These are phyloP conservation scores for Bufo gargarizans DNA, from an alignment of 2,113 vertebrate genomes.

Conservation along the genomic window DNA sequence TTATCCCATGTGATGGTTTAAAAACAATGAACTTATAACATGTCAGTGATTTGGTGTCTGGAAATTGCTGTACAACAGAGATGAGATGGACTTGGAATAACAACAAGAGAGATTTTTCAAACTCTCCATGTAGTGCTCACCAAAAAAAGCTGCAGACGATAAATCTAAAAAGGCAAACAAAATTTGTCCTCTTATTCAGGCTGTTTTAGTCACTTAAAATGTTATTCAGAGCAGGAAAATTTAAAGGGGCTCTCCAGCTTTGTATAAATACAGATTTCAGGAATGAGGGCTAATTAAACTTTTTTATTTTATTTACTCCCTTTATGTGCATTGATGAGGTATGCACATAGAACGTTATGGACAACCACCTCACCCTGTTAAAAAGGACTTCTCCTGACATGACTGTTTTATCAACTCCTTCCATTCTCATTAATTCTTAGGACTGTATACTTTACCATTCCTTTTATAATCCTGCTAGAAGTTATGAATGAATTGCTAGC, in stretches of 20 bases:
- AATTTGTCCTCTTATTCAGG: background rate
- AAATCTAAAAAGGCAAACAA: background rate
- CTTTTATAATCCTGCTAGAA: too few relatives aligned
- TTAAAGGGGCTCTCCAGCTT: background rate
- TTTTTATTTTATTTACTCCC: background rate
- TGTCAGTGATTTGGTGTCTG: slow-evolving; percentile 11
- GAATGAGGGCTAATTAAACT: background rate
- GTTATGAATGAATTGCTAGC: too few relatives aligned
- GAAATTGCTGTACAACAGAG: slow-evolving; percentile 23
- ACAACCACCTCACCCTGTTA: background rate
- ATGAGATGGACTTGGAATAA: slow-evolving; percentile 7
- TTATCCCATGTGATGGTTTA: slow-evolving; percentile 20
- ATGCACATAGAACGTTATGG: background rate
- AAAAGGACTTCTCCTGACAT: too few relatives aligned
- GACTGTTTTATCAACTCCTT: too few relatives aligned
- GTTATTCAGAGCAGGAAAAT: background rate
- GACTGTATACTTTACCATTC: too few relatives aligned
- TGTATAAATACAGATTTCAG: background rate
- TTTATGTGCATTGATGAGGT: background rate
- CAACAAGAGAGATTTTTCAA: slow-evolving; percentile 3
- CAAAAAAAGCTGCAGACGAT: background rate
- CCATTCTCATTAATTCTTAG: too few relatives aligned
- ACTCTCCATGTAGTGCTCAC: background rate
- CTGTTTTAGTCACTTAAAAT: background rate
- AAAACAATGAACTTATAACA: slow-evolving; percentile 39